Evolutionary conservation across 2,113 vertebrate species (phyloP).

Genomic region (Ia io): DNA sequence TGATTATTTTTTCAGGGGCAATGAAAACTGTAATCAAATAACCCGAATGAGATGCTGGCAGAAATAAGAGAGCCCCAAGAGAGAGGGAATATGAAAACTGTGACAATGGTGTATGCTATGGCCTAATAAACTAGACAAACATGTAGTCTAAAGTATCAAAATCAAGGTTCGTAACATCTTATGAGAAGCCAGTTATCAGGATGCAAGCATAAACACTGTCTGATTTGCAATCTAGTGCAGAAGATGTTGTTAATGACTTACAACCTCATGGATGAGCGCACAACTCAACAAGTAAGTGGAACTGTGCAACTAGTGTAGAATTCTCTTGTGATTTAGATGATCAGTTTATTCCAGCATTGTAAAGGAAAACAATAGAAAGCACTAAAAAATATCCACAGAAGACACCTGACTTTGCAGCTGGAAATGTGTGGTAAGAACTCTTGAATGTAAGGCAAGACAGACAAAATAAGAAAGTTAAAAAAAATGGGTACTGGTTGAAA

Average conservation of each 20-base stretch:
- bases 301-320: not conserved
- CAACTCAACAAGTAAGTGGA: conserved; percentile 48
- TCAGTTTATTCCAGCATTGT: not conserved
- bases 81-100: conserved; percentile 59
- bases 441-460: conserved; percentile 27
- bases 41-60: conserved; percentile 33
- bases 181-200: conserved; percentile 57
- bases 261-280: conserved; percentile 47
- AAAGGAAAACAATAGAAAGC: conserved; percentile 50
- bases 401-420: conserved; percentile 32
- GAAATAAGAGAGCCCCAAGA: conserved; percentile 59
- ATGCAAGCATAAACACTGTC: conserved; percentile 34
- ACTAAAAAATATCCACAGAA: not conserved
- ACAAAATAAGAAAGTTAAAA: conserved; percentile 35
- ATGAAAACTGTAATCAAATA: conserved; percentile 57
- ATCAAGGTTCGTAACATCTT: conserved; percentile 56
- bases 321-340: conserved; percentile 20
- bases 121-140: conserved; percentile 71
- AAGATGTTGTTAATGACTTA: conserved; percentile 63
- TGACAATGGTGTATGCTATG: conserved; percentile 62
- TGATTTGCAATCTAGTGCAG: conserved; percentile 63
- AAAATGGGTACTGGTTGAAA: not conserved
- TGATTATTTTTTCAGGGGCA: conserved; percentile 67
- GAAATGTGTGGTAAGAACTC: not conserved
- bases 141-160: conserved; percentile 61